Evolutionary conservation across 2,888 invertebrate genomes (phyloP), one percentile per base, ranked within the genome.

Genomic region (Drosophila tripunctata): DNA sequence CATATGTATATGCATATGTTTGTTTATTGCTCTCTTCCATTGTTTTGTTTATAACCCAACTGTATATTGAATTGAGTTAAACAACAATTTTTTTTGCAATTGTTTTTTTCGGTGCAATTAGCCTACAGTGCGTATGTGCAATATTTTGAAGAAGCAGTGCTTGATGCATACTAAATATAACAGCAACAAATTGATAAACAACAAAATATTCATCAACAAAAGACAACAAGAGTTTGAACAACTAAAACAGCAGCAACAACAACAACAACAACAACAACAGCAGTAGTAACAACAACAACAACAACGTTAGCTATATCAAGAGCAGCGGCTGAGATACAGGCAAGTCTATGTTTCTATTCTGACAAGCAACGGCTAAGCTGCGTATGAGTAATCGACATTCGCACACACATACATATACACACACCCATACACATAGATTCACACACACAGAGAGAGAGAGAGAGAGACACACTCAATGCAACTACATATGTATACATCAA

Each of bases 71-170:
- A n/a, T n/a, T 31, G 2, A 33, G 27, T 22, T 55, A 47, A 47
- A 54, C 24, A 55, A n/a, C n/a, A n/a, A n/a, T 57, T 67, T 68
- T 76, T 69, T 74, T 54, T 41, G 17, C 54, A 51, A 56, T 74
- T 74, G 7, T 74, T 74, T 73, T 76, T 72, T 73, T 35, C 63
- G 36, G 72, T 77, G 78, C 33, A 31, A 70, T 58, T 45, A 38
- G 45, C 31, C 56, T 40, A 62, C 85, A 84, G 81, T 81, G 81
- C 87, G 84, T 77, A 71, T 81, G 81, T 81, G 78, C 52, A 66
- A 78, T 71, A 61, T 61, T n/a, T 51, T 57, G 27, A 10, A 58
- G 30, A 45, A 44, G 27, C 44, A 51, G 40, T 44, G 45, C 36
- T 44, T 21, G 41, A 30, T 43, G 36, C 63, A 40, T 33, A 35